Base-by-base conservation (phyloP, 2,797 vertebrate genomes). In the Sebastiscus tertius region DNA sequence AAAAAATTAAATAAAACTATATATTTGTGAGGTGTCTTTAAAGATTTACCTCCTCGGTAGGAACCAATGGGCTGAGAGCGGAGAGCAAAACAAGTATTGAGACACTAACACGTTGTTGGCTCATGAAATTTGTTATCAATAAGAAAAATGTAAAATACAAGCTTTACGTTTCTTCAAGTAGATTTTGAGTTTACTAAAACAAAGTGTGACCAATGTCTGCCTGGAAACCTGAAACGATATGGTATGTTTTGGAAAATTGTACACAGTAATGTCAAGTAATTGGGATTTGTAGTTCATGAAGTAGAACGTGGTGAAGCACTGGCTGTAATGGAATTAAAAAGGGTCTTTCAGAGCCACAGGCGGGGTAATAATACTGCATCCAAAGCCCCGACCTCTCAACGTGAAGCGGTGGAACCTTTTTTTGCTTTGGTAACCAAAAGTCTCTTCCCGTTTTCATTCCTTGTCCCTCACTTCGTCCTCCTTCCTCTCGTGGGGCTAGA, bases 401-500 rank as follows among this genome's bases (percentile, higher is more conserved):
- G 27, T 58, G 24, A 11, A 75, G 52, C 65, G 16, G 26, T 39
- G 39, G 46, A 73, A 77, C 62, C 2, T 52, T 64, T 36, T 67
- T 64, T 36, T 67, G 9, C 79, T 89, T 83, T 86, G 82, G 77
- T 72, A 66, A 16, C 26, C 54, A 75, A 83, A 42, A 2, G 8
- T 60, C 12, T 55, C 14, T 26, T 24, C 8, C 24, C 24, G 3
- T 49, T 59, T 27, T 6, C 13, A 68, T 33, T 39, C 34, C 39
- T 60, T 49, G 18, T 18, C 42, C 68, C 67, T 79, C 13, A 13
- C 4, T 22, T 61, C 36, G 36, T 39, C 63, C 26, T 66, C 27
- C 54, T 24, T 62, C 33, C 16, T 10, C 26, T 20, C 3, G 22
- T 3, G 9, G 16, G 79, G 82, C 92, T 96, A 98, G 82, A 99